Evolutionary conservation across 2,888 invertebrate species (phyloP).

Genomic region (Thera obeliscata): DNA sequence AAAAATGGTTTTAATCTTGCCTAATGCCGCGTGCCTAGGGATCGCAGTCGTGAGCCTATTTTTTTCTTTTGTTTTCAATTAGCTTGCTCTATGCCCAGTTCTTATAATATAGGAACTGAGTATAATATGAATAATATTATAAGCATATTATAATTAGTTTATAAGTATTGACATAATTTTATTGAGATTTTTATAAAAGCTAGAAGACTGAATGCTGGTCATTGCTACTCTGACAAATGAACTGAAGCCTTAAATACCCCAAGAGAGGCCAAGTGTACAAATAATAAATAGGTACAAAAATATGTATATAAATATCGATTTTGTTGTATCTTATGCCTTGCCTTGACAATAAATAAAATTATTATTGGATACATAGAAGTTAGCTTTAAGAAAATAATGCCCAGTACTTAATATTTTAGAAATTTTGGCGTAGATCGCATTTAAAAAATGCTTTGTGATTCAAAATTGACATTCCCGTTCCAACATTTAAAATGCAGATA

Average conservation of each 20-base stretch:
- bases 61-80: no score
- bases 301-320: background rate
- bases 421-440: constrained; percentile 25
- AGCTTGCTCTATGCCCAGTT: background rate
- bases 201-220: constrained; percentile 70
- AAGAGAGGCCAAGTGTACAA: constrained; percentile 34
- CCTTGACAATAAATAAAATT: background rate
- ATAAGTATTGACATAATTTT: constrained; percentile 55
- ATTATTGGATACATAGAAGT: background rate
- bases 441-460: constrained; percentile 54
- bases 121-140: background rate
- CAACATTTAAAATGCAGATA: constrained; percentile 61
- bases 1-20: background rate
- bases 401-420: constrained; percentile 24
- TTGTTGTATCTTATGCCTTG: background rate
- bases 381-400: constrained; percentile 1
- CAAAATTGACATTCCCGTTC: constrained; percentile 73
- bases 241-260: constrained; percentile 24
- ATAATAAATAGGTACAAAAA: constrained; percentile 3
- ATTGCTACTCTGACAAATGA: constrained; percentile 43
- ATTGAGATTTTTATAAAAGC: constrained; percentile 60
- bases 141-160: constrained; percentile 27
- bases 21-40: background rate
- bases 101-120: background rate
- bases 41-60: background rate